Evolutionary conservation across 2,888 invertebrate species (phyloP), one percentile per base, ranked within the genome.

Genomic region (Pogonocherus hispidulus): DNA sequence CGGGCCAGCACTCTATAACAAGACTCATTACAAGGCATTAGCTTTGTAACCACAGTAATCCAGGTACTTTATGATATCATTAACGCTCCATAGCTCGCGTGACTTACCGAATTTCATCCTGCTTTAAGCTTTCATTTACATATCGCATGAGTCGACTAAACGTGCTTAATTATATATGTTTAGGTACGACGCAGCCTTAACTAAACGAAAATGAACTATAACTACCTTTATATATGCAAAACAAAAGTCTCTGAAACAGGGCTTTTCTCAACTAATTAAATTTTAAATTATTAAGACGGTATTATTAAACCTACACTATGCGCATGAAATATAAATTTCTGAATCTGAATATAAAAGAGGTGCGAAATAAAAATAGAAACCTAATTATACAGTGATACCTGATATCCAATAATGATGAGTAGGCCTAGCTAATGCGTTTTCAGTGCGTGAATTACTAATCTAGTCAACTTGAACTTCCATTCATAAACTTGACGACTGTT

Each of bases 31-130:
- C 81, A 81, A 69, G 82, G 81, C 79, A 81, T 83, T 83, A 81
- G 80, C 81, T 81, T 82, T 82, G 82, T 82, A 82, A 81, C 80
- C 81, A 76, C 79, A 78, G 74, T 83, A 83, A 83, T 82, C 83
- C 81, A 82, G 82, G 82, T 83, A 81, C 76, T 84, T 84, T 83
- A 84, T 78, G 80, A 77, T 79, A 76, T 78, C 81, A 79, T 82
- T 83, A 82, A 83, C 79, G 82, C 81, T 80, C 79, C 79, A 78
- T 79, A 80, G 67, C 70, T 83, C 77, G 81, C 83, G 82, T 82
- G 83, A 82, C 83, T 82, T 83, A 81, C 81, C 81, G 79, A 83
- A 82, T 81, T 83, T 82, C 80, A 81, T 79, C 78, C 77, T 72
- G 74, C 76, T 76, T 74, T 71, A 71, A 78, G 76, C 77, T 76